Conservation (phyloP, 53 echinoderm and acorn worm species). For the Echinometra lucunter region DNA sequence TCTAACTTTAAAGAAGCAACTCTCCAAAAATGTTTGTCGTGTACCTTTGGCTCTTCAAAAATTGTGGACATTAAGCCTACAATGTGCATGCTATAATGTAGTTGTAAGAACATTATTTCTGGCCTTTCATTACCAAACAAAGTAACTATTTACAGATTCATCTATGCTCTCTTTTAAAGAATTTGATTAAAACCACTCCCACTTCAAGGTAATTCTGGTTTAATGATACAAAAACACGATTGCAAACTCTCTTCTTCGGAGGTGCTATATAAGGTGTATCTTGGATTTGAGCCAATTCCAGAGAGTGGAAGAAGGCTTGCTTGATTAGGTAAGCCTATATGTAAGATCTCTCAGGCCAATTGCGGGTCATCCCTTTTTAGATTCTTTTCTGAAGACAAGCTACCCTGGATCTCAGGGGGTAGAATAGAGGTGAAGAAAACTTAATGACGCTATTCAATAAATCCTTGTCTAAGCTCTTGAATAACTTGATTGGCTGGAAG, state of each 20-base stretch:
- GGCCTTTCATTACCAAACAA: no score
- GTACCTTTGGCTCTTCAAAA: no score
- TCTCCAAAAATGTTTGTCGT: neutral
- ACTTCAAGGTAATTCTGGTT: neutral
- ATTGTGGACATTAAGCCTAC: no score
- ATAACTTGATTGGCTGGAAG: neutral
- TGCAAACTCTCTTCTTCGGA: neutral
- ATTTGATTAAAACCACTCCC: no score
- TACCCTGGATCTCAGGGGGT: neutral
- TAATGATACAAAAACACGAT: neutral
- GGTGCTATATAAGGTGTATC: neutral
- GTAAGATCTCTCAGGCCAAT: neutral
- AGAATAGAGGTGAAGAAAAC: neutral
- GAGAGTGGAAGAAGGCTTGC: neutral
- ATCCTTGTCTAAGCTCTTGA: neutral
- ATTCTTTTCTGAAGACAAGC: neutral
- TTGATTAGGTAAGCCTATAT: no score
- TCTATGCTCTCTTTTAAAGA: no score
- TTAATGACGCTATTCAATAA: neutral
- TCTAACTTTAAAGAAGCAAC: neutral
- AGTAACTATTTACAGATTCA: no score
- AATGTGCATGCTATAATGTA: no score
- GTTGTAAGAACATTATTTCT: no score
- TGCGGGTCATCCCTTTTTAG: neutral
- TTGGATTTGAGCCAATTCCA: conserved; percentile 15